Evolutionary conservation across 2,113 vertebrate species (phyloP).

Genomic region (Ariopsis seemanni): DNA sequence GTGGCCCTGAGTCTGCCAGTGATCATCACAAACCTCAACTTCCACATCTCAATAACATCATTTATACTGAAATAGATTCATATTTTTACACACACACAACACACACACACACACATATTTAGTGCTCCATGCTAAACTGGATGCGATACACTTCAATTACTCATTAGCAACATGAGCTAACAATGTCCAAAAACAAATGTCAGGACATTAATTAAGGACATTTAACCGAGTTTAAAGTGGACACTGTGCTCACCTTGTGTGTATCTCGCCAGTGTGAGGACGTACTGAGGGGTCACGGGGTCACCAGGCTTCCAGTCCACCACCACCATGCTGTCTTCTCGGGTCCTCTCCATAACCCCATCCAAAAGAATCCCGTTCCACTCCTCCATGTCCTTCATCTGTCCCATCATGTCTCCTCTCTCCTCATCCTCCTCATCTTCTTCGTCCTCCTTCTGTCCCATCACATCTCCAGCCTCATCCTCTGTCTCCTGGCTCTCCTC

Average conservation of each 20-base stretch:
- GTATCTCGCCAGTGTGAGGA: constrained; percentile 59
- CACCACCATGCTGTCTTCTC: constrained; percentile 31
- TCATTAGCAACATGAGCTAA: not conserved
- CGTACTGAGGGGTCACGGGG: constrained; percentile 59
- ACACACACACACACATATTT: not conserved
- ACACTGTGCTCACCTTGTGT: constrained; percentile 57
- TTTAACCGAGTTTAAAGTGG: not conserved
- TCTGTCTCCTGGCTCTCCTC: constrained; percentile 5
- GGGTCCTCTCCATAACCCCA: not conserved
- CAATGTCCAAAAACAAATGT: not conserved
- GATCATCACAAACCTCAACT: not conserved
- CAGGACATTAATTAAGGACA: not conserved
- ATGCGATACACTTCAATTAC: not conserved
- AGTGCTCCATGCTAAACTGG: not conserved
- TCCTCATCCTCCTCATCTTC: not conserved
- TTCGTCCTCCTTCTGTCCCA: not conserved
- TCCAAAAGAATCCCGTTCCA: constrained; percentile 59
- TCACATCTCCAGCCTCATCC: not conserved
- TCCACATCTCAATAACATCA: not conserved
- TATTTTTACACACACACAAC: too few relatives aligned
- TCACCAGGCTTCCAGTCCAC: constrained; percentile 52
- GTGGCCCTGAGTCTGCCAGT: not conserved
- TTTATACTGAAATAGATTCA: not conserved
- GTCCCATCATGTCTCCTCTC: not conserved
- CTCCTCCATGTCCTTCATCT: constrained; percentile 41